Percentiles rank a stretch among this genome's conserved stretches.
Conservation (phyloP, 2,113 vertebrate genomes). For the Neogobius melanostomus region DNA sequence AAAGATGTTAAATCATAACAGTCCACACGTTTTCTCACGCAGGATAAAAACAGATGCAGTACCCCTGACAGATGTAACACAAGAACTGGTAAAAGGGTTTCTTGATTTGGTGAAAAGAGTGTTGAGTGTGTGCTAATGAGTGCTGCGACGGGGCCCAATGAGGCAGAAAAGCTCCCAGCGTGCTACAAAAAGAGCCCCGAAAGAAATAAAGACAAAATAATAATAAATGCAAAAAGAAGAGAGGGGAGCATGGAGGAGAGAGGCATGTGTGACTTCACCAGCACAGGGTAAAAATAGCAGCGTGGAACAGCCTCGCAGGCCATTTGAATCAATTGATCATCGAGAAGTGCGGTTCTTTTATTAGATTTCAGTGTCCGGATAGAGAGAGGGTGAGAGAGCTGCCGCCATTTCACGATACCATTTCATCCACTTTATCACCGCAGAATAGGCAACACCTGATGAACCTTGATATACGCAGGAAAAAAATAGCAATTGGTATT, state of each 20-base stretch:
- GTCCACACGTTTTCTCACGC: not conserved
- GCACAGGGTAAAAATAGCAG: slow-evolving; percentile 53
- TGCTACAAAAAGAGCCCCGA: not conserved
- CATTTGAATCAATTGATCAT: slow-evolving; percentile 59
- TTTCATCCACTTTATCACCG: slow-evolving; percentile 22
- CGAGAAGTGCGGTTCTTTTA: slow-evolving; percentile 32
- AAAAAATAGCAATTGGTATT: too few relatives aligned
- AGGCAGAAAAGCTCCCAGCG: slow-evolving; percentile 42
- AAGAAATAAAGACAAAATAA: slow-evolving; percentile 1
- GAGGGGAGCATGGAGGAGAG: not conserved
- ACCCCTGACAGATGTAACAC: not conserved
- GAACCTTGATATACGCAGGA: too few relatives aligned
- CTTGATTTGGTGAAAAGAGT: slow-evolving; percentile 3
- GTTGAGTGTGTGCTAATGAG: slow-evolving; percentile 10
- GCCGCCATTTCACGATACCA: not conserved
- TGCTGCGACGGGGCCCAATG: slow-evolving; percentile 26
- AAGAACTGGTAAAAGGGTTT: not conserved
- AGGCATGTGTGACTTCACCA: slow-evolving; percentile 35
- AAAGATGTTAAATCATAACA: not conserved
- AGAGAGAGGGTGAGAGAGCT: slow-evolving; percentile 1
- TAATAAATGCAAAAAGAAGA: not conserved
- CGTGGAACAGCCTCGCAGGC: slow-evolving; percentile 20
- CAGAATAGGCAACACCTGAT: slow-evolving; percentile 7
- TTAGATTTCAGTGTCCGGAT: slow-evolving; percentile 38
- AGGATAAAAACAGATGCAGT: not conserved